Conservation (phyloP, 2,797 vertebrate genomes). For the Xerus rutilus region DNA sequence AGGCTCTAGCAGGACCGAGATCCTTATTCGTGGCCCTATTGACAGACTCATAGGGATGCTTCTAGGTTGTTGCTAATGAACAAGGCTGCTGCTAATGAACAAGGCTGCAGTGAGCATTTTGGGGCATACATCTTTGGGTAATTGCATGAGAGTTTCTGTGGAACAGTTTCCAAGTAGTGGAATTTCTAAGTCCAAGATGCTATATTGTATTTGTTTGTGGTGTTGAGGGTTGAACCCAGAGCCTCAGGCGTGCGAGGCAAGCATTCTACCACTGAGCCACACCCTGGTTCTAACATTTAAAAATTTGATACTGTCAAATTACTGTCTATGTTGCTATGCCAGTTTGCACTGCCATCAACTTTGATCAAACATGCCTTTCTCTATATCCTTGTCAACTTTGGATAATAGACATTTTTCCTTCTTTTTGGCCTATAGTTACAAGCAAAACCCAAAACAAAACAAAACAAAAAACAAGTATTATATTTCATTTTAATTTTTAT, state of each 20-base stretch:
- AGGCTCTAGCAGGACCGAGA: neutral
- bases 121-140: neutral
- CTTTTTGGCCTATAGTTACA: neutral
- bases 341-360: neutral
- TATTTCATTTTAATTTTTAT: conserved; percentile 57
- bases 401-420: neutral
- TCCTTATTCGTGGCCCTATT: neutral
- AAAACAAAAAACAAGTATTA: neutral
- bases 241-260: neutral
- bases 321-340: neutral
- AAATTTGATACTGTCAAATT: conserved; percentile 28
- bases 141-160: neutral
- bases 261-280: neutral
- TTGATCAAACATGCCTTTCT: neutral
- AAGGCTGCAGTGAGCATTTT: neutral
- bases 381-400: neutral
- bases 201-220: neutral
- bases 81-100: neutral
- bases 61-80: neutral
- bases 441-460: neutral
- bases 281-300: neutral
- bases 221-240: neutral
- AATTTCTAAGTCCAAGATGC: neutral
- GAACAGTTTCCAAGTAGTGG: neutral
- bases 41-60: neutral